phyloP scores from a whole-genome alignment of 2,113 vertebrate species.

The Sclerurus mexicanus region DNA sequence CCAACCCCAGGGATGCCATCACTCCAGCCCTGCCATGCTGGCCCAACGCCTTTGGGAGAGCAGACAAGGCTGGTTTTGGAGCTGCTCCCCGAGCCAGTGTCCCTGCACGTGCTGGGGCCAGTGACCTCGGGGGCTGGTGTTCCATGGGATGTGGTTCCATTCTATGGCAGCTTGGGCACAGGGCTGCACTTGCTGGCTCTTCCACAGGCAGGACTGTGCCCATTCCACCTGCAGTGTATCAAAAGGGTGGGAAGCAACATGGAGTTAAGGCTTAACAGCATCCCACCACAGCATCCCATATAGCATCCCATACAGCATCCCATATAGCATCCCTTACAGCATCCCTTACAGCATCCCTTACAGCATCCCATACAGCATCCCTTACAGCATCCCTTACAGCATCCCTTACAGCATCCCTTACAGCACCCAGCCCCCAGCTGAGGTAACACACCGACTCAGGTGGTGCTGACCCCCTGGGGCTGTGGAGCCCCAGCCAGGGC shows the following conservation, averaged over 20 bases:
- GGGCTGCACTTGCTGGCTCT: neutral
- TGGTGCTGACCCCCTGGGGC: neutral
- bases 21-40: neutral
- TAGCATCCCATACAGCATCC: too few relatives aligned
- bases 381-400: too few relatives aligned
- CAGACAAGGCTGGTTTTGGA: neutral
- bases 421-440: accelerated
- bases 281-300: neutral
- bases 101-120: neutral
- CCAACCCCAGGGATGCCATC: accelerated
- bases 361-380: neutral
- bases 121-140: accelerated
- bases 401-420: neutral
- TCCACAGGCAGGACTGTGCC: neutral
- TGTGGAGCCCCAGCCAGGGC: neutral
- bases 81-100: accelerated
- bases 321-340: neutral
- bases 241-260: accelerated
- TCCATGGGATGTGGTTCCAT: too few relatives aligned
- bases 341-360: too few relatives aligned
- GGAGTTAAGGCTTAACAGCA: neutral
- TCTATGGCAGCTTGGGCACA: accelerated
- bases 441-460: accelerated
- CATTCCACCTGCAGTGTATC: neutral
- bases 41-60: neutral